Evolutionary conservation across 2,797 vertebrate genomes (phyloP).

Genomic region (Helicolenus hilgendorfi): DNA sequence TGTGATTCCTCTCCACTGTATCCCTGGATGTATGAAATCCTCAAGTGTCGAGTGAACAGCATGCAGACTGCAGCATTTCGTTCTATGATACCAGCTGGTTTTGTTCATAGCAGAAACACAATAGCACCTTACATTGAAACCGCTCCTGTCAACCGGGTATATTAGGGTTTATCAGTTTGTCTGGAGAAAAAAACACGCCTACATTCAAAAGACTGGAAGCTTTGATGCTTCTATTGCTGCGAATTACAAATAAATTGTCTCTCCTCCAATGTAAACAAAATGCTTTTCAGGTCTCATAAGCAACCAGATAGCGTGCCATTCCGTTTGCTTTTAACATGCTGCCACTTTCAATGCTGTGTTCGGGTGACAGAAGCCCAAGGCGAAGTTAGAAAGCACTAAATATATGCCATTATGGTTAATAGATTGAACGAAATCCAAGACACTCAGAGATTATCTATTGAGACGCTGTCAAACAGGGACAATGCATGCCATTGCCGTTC

Average conservation of each 20-base stretch:
- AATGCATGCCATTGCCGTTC: constrained; percentile 77
- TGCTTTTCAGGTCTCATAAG: constrained; percentile 82
- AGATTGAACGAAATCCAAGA: constrained; percentile 89
- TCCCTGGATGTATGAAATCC: constrained; percentile 48
- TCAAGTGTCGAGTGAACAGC: constrained; percentile 23
- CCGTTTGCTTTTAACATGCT: constrained; percentile 79
- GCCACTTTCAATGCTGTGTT: constrained; percentile 81
- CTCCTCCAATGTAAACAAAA: constrained; percentile 82
- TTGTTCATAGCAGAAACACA: constrained; percentile 25
- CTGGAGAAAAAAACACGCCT: constrained; percentile 39
- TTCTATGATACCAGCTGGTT: constrained; percentile 9
- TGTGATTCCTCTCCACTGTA: constrained; percentile 9
- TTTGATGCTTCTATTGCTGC: constrained; percentile 56
- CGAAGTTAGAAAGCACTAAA: constrained; percentile 89
- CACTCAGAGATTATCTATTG: constrained; percentile 87
- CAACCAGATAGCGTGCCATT: constrained; percentile 65
- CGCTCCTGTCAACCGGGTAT: constrained; percentile 39
- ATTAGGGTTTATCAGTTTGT: constrained; percentile 66
- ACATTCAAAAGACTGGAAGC: constrained; percentile 41
- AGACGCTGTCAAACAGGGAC: constrained; percentile 85
- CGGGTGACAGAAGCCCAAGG: constrained; percentile 87
- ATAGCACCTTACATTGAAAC: constrained; percentile 29
- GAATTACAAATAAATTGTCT: constrained; percentile 74
- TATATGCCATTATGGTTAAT: constrained; percentile 88
- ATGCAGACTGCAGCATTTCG: background rate